phyloP scores from a whole-genome alignment of 2,888 invertebrate genomes.

The Selenia dentaria region DNA sequence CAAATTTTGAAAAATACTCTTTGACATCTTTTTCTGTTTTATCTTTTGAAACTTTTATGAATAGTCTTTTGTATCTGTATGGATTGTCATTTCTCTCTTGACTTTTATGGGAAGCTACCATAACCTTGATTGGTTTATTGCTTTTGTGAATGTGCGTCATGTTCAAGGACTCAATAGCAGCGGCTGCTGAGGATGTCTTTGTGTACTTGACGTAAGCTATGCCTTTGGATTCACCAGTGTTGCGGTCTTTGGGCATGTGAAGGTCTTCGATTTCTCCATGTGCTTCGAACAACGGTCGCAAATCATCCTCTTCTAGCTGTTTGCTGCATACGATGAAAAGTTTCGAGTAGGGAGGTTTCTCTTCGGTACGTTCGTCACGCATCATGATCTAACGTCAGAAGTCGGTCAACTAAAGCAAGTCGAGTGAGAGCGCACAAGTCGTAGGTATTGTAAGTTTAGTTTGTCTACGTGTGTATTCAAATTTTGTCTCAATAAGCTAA shows the following conservation, averaged over 20 bases:
- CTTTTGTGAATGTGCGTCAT: slow-evolving; percentile 89
- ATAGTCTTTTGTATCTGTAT: slow-evolving; percentile 87
- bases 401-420: slow-evolving; percentile 8
- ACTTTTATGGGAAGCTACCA: slow-evolving; percentile 89
- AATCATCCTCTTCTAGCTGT: slow-evolving; percentile 87
- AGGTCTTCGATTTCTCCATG: slow-evolving; percentile 95
- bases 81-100: slow-evolving; percentile 55
- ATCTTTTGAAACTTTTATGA: slow-evolving; percentile 93
- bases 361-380: slow-evolving; percentile 44
- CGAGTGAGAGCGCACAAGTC: background rate
- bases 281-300: slow-evolving; percentile 90
- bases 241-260: slow-evolving; percentile 94
- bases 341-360: slow-evolving; percentile 93
- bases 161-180: slow-evolving; percentile 95
- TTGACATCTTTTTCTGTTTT: slow-evolving; percentile 91
- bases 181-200: slow-evolving; percentile 96
- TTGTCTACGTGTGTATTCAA: background rate
- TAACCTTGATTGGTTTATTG: slow-evolving; percentile 93
- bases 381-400: slow-evolving; percentile 24
- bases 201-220: slow-evolving; percentile 95
- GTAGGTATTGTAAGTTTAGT: background rate
- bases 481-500: background rate
- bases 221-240: slow-evolving; percentile 93
- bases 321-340: slow-evolving; percentile 95
- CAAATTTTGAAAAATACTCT: slow-evolving; percentile 94